These are phyloP conservation scores for Athetis lepigone DNA, from an alignment of 2,888 invertebrate species.

Conservation along the genomic window DNA sequence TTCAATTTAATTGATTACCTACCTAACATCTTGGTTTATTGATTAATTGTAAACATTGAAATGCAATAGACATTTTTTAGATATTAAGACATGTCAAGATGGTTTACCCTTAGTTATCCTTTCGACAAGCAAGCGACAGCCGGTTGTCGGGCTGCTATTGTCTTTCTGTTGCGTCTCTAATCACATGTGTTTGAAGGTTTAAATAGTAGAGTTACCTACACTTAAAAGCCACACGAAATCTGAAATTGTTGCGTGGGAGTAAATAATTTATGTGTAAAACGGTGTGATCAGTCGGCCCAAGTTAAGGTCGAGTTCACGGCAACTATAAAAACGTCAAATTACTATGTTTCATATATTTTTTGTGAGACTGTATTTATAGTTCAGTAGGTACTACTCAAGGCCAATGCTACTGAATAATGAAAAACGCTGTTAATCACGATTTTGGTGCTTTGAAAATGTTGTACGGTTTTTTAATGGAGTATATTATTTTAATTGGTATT, in stretches of 20 bases:
- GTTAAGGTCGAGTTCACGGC: slow-evolving; percentile 61
- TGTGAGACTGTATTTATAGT: slow-evolving; percentile 39
- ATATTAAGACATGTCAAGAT: too few species aligned
- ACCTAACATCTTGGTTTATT: too few species aligned
- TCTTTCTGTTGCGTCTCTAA: too few species aligned
- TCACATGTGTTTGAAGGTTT: too few species aligned
- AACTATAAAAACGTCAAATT: slow-evolving; percentile 57
- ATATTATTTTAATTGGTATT: slow-evolving; percentile 8
- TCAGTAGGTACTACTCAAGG: slow-evolving; percentile 49
- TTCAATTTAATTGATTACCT: too few species aligned
- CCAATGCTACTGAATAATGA: slow-evolving; percentile 31
- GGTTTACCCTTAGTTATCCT: too few species aligned
- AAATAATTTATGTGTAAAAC: slow-evolving; percentile 30
- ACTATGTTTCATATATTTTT: slow-evolving; percentile 34
- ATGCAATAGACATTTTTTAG: too few species aligned
- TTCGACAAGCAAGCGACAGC: too few species aligned
- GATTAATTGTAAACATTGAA: too few species aligned
- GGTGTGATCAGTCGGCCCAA: slow-evolving; percentile 30
- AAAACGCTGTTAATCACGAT: slow-evolving; percentile 37
- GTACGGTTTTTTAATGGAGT: not conserved
- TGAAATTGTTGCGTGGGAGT: slow-evolving; percentile 10
- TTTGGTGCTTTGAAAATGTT: slow-evolving; percentile 7
- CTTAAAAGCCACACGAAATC: slow-evolving; percentile 7
- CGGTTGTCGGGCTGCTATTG: too few species aligned
- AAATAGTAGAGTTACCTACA: too few species aligned